phyloP scores from a whole-genome alignment of 1,140 invertebrate species.

The Drosophila rhopaloa region DNA sequence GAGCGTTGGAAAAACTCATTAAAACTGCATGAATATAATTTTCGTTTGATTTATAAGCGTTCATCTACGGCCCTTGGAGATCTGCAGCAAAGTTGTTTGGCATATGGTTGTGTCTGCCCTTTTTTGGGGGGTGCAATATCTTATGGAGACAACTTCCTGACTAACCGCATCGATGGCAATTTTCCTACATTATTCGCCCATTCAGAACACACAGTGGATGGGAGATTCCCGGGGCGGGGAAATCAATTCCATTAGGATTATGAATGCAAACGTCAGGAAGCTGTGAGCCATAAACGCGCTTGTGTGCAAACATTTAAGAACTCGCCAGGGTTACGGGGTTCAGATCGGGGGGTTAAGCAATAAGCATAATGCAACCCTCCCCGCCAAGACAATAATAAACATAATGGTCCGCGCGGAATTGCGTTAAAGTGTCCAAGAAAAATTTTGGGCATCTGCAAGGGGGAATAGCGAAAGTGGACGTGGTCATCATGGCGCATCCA shows the following conservation, averaged over 20 bases:
- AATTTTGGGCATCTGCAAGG: slow-evolving; percentile 27
- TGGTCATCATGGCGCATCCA: slow-evolving; percentile 21
- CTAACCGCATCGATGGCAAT: slow-evolving; percentile 65
- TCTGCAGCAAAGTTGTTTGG: slow-evolving; percentile 37
- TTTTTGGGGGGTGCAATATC: slow-evolving; percentile 22
- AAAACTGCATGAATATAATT: slow-evolving; percentile 83
- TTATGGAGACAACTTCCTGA: slow-evolving; percentile 43
- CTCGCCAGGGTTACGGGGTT: slow-evolving; percentile 16
- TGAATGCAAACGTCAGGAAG: slow-evolving; percentile 76
- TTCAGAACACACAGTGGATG: slow-evolving; percentile 28
- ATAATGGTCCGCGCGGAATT: slow-evolving; percentile 72
- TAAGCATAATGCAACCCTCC: slow-evolving; percentile 70
- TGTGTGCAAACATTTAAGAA: slow-evolving; percentile 78
- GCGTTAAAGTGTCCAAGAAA: slow-evolving; percentile 58
- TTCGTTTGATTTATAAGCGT: slow-evolving; percentile 80
- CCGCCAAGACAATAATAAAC: slow-evolving; percentile 73
- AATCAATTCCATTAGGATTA: slow-evolving; percentile 83
- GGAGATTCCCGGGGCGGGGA: slow-evolving; percentile 14
- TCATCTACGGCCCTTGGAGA: slow-evolving; percentile 56
- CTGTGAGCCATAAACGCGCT: slow-evolving; percentile 78
- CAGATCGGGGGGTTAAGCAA: slow-evolving; percentile 49
- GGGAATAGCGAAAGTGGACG: slow-evolving; percentile 13
- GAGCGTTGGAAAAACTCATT: slow-evolving; percentile 66
- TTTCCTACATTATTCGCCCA: slow-evolving; percentile 70
- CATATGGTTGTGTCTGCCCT: slow-evolving; percentile 52